These are phyloP conservation scores for Patella depressa DNA, from an alignment of 2,888 invertebrate genomes.

Conservation along the genomic window DNA sequence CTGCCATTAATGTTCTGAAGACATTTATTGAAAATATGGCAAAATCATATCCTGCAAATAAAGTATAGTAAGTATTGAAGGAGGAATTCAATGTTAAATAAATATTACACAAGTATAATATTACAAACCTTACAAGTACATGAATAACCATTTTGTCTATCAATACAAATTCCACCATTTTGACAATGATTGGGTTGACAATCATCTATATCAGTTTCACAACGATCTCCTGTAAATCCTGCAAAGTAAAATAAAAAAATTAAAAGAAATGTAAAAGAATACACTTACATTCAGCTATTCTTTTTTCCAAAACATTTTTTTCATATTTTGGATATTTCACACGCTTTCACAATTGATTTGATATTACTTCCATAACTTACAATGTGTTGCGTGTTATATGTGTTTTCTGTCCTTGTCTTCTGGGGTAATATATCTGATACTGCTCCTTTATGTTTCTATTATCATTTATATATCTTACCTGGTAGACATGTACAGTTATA, in stretches of 20 bases:
- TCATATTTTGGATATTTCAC: too few species aligned
- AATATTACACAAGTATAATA: too few species aligned
- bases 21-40: too few species aligned
- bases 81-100: too few species aligned
- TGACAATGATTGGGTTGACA: slow-evolving; percentile 15
- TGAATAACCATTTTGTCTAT: slow-evolving; percentile 8
- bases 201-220: slow-evolving; percentile 19
- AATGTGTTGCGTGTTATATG: too few species aligned
- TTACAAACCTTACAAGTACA: slow-evolving; percentile 24
- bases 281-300: background rate
- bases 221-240: slow-evolving; percentile 34
- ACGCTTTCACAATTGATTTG: too few species aligned
- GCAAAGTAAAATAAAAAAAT: background rate
- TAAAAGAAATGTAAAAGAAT: background rate
- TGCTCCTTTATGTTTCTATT: background rate
- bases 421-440: too few species aligned
- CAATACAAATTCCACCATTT: slow-evolving; percentile 16
- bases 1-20: too few species aligned
- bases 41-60: too few species aligned
- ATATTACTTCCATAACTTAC: too few species aligned
- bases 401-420: too few species aligned
- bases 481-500: slow-evolving; percentile 44
- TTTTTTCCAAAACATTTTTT: background rate
- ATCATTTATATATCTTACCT: slow-evolving; percentile 35
- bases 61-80: too few species aligned